Percentiles rank a stretch among this genome's conserved stretches.
Conservation (phyloP, 2,113 vertebrate genomes). For the Pelmatolapia mariae region DNA sequence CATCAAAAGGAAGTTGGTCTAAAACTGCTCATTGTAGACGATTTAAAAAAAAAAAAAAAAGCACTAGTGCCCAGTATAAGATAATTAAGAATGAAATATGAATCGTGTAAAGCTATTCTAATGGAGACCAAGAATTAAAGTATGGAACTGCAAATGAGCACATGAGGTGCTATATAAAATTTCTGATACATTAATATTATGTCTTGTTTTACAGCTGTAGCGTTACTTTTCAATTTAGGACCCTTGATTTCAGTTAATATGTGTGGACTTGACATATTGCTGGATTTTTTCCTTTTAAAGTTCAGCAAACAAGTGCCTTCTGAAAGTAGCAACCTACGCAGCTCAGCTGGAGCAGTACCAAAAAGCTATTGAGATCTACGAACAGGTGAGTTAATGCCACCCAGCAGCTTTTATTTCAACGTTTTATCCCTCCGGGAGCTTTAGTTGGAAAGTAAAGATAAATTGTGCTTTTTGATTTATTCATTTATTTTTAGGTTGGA, state of each 20-base stretch:
- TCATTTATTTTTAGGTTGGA: conserved; percentile 63
- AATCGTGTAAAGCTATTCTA: fast-evolving
- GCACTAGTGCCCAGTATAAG: neutral
- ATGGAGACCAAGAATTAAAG: neutral
- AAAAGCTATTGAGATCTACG: conserved; percentile 90
- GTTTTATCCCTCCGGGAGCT: neutral
- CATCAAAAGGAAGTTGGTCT: neutral
- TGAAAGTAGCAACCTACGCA: conserved; percentile 88
- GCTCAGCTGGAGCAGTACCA: conserved; percentile 91
- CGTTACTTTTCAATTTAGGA: neutral
- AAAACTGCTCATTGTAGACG: neutral
- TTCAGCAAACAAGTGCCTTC: conserved; percentile 92
- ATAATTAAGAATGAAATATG: neutral
- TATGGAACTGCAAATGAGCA: neutral
- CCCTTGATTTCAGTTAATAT: neutral
- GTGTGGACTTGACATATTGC: neutral
- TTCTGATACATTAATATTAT: neutral
- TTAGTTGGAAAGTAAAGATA: neutral
- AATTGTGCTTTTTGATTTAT: neutral
- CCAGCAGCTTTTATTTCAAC: neutral
- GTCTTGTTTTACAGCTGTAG: neutral
- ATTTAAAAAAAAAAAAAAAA: no score
- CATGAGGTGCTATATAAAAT: neutral
- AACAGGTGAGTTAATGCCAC: conserved; percentile 71
- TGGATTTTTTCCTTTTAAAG: conserved; percentile 50